Evolutionary conservation across 2,113 vertebrate genomes (phyloP).

Genomic region (Sclerurus mexicanus): DNA sequence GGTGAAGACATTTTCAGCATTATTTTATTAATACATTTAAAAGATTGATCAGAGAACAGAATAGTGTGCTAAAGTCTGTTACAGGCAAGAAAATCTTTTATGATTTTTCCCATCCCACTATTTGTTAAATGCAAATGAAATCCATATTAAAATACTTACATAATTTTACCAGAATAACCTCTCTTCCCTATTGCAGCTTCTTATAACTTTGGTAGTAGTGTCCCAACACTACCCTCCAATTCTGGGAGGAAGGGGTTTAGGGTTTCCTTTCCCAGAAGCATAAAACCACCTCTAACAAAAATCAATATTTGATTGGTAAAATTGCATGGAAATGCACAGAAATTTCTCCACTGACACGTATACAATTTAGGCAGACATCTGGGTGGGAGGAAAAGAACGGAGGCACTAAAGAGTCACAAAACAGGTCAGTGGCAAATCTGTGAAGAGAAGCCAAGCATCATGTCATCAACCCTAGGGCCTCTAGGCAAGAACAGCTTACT

Average conservation of each 20-base stretch:
- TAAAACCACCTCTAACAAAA: neutral
- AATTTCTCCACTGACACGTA: neutral
- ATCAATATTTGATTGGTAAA: neutral
- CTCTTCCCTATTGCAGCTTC: neutral
- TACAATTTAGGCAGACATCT: neutral
- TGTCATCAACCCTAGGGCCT: neutral
- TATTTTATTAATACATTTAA: constrained; percentile 4
- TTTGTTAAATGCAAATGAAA: neutral
- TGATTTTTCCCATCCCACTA: neutral
- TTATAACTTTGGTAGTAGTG: neutral
- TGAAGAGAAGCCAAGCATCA: neutral
- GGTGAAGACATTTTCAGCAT: neutral
- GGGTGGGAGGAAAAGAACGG: neutral
- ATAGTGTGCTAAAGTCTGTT: neutral
- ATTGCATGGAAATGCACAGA: neutral
- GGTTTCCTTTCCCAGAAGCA: neutral
- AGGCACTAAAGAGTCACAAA: neutral
- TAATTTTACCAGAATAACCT: neutral
- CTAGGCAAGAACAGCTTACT: neutral
- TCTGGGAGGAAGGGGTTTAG: rapidly evolving
- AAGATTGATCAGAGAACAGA: neutral
- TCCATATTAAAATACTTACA: neutral
- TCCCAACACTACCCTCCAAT: neutral
- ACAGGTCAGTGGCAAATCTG: neutral
- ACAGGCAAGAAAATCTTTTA: neutral